A percentile compares a stretch with the other conserved stretches of the same genome.
Evolutionary conservation across 2,113 vertebrate genomes (phyloP).

Genomic region (Chloropsis cyanopogon): DNA sequence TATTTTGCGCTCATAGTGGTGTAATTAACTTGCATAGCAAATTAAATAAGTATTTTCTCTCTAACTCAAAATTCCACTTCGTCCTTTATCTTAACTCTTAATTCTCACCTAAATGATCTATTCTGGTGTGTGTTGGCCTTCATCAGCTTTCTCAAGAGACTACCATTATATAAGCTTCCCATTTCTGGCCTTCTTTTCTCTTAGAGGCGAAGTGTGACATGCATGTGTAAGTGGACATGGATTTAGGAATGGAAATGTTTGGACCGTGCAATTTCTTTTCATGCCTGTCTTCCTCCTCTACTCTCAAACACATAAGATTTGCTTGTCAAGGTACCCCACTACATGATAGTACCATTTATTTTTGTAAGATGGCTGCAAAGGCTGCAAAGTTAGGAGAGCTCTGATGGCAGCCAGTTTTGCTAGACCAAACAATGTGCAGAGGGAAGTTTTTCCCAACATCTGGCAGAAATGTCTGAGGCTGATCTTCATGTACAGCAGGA

Average conservation of each 20-base stretch:
- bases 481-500: neutral
- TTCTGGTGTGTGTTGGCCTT: neutral
- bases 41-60: neutral
- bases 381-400: neutral
- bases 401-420: neutral
- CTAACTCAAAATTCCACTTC: neutral
- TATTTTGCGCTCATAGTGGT: neutral
- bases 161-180: neutral
- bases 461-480: neutral
- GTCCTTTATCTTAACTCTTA: neutral
- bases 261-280: neutral
- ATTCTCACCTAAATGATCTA: neutral
- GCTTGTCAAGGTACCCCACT: neutral
- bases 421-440: neutral
- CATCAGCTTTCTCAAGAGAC: neutral
- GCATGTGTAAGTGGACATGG: neutral
- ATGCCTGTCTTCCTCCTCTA: rapidly evolving
- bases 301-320: neutral
- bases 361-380: neutral
- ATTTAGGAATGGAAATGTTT: neutral
- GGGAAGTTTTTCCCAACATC: neutral
- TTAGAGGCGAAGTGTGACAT: neutral
- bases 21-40: neutral
- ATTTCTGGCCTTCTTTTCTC: neutral
- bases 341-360: neutral